Conservation (phyloP, 2,113 vertebrate genomes). For the Tupaia chinensis region DNA sequence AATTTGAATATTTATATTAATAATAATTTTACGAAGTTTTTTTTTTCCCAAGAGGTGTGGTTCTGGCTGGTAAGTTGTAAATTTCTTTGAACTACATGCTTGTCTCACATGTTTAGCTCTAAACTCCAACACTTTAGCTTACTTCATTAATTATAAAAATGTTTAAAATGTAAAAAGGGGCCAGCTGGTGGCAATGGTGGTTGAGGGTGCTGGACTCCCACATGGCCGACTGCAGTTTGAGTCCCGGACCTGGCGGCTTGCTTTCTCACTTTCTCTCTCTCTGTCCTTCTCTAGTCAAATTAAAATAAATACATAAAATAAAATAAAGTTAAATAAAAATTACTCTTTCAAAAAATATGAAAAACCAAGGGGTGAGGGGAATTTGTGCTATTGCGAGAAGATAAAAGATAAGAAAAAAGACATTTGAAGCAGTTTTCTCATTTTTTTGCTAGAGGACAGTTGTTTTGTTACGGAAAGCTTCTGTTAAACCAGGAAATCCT, state of each 20-base stretch:
- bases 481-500: slow-evolving; percentile 41
- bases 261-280: no score
- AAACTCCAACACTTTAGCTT: neutral
- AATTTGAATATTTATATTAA: slow-evolving; percentile 61
- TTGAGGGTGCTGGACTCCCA: no score
- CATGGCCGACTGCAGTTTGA: no score
- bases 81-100: slow-evolving; percentile 32
- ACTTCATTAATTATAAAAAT: slow-evolving; percentile 42
- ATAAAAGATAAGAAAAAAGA: slow-evolving; percentile 26
- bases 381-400: neutral
- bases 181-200: no score
- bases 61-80: slow-evolving; percentile 1
- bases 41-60: neutral
- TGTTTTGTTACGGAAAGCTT: slow-evolving; percentile 33
- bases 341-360: no score
- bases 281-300: no score
- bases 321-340: no score
- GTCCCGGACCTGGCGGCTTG: no score
- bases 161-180: slow-evolving; percentile 36
- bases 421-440: neutral
- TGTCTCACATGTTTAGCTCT: slow-evolving; percentile 5
- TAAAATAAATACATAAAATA: no score
- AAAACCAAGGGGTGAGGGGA: no score
- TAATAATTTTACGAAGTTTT: slow-evolving; percentile 48
- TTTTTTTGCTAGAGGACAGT: slow-evolving; percentile 18